Evolutionary conservation across 2,797 vertebrate genomes (phyloP).

Genomic region (Micropoecilia bifurca): DNA sequence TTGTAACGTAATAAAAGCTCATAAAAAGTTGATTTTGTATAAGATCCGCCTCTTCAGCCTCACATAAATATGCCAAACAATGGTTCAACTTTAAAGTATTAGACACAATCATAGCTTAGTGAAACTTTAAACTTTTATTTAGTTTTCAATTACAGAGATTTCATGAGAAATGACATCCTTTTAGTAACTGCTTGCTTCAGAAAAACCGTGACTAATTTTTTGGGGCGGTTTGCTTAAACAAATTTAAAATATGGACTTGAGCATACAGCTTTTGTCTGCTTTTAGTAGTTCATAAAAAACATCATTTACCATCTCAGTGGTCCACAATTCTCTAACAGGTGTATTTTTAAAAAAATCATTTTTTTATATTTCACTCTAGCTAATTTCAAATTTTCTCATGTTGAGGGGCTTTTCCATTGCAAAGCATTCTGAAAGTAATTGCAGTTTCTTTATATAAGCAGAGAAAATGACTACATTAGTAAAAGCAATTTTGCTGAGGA

Average conservation of each 20-base stretch:
- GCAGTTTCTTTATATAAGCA: not conserved
- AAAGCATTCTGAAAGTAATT: not conserved
- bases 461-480: not conserved
- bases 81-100: not conserved
- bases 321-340: not conserved
- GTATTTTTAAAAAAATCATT: too few relatives aligned
- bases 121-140: not conserved
- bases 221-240: not conserved
- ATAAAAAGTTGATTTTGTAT: too few relatives aligned
- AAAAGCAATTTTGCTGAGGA: not conserved
- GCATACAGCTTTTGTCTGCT: not conserved
- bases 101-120: not conserved
- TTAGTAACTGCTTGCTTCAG: not conserved
- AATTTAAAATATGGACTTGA: not conserved
- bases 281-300: not conserved
- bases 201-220: not conserved
- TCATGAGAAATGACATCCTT: not conserved
- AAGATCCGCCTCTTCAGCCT: too few relatives aligned
- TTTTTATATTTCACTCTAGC: not conserved
- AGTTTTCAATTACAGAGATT: not conserved
- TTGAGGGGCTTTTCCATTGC: not conserved
- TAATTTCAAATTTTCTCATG: not conserved
- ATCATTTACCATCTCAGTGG: not conserved
- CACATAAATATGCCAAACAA: too few relatives aligned
- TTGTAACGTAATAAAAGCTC: too few relatives aligned